These are phyloP conservation scores for Vandiemenella viatica DNA, from an alignment of 2,888 invertebrate genomes.

Conservation along the genomic window DNA sequence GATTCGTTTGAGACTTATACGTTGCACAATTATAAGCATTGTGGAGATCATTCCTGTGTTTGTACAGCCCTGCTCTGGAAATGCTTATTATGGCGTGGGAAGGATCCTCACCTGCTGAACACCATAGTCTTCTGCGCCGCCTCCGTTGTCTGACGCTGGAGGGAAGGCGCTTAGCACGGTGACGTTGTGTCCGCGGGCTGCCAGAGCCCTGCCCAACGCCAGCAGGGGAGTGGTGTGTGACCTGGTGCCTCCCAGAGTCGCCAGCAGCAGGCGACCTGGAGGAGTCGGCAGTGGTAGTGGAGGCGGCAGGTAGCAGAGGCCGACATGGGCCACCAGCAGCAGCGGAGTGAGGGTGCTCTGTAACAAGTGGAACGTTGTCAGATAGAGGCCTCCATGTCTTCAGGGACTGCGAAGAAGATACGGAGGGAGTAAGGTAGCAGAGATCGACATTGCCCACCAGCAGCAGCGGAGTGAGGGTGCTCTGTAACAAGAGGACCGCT, in stretches of 20 bases:
- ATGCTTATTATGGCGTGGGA: too few species aligned
- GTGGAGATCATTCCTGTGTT: too few species aligned
- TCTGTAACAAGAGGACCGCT: not conserved
- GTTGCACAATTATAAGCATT: too few species aligned
- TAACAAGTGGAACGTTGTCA: not conserved
- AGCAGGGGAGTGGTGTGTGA: not conserved
- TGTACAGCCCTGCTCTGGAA: too few species aligned
- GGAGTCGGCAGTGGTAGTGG: not conserved
- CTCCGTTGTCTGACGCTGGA: slow-evolving; percentile 2
- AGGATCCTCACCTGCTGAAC: too few species aligned
- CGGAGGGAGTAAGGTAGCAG: not conserved
- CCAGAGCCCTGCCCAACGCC: slow-evolving; percentile 3
- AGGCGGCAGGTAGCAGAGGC: not conserved
- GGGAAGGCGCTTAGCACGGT: slow-evolving; percentile 11
- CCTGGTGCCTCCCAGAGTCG: not conserved
- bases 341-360: not conserved
- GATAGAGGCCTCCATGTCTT: too few species aligned
- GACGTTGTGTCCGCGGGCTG: slow-evolving; percentile 6
- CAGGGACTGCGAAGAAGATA: too few species aligned
- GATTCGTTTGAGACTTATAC: too few species aligned
- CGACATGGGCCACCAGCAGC: not conserved
- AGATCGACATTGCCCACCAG: not conserved
- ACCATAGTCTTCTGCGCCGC: too few species aligned
- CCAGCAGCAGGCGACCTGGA: not conserved
- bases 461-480: not conserved